These are phyloP conservation scores for Xyrichtys novacula DNA, from an alignment of 2,797 vertebrate genomes.

Conservation along the genomic window DNA sequence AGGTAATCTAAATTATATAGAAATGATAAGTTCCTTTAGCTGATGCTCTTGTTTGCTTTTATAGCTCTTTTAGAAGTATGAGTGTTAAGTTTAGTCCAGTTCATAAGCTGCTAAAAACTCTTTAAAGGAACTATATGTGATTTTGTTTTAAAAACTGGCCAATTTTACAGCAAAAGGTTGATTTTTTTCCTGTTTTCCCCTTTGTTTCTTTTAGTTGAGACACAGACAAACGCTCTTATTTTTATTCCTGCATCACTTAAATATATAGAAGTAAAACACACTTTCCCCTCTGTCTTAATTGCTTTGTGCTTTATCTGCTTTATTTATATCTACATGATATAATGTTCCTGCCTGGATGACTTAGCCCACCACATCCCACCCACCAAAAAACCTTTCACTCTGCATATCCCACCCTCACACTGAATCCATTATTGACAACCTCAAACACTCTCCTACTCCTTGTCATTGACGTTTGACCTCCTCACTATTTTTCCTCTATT, in stretches of 20 bases:
- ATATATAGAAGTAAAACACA: conserved; percentile 17
- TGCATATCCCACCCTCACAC: conserved; percentile 65
- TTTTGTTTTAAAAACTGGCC: too few relatives aligned
- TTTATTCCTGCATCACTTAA: neutral
- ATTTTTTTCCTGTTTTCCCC: too few relatives aligned
- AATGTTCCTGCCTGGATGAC: conserved; percentile 57
- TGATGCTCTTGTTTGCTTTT: too few relatives aligned
- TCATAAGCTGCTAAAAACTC: too few relatives aligned
- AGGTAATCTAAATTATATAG: too few relatives aligned
- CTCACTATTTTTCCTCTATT: conserved; percentile 75
- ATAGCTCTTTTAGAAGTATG: too few relatives aligned
- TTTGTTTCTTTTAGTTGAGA: too few relatives aligned
- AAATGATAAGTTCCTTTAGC: too few relatives aligned
- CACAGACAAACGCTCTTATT: neutral
- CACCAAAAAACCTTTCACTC: conserved; percentile 63
- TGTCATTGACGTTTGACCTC: conserved; percentile 83
- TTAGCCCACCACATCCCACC: conserved; percentile 62
- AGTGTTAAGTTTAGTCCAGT: too few relatives aligned
- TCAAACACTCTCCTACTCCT: conserved; percentile 76
- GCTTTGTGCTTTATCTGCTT: too few relatives aligned
- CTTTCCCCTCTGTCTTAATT: conserved; percentile 35
- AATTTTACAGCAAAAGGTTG: too few relatives aligned
- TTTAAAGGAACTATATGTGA: too few relatives aligned
- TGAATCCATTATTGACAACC: conserved; percentile 80
- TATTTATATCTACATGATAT: conserved; percentile 50